Conservation (phyloP, 2,113 vertebrate genomes). For the Corvus cornix region DNA sequence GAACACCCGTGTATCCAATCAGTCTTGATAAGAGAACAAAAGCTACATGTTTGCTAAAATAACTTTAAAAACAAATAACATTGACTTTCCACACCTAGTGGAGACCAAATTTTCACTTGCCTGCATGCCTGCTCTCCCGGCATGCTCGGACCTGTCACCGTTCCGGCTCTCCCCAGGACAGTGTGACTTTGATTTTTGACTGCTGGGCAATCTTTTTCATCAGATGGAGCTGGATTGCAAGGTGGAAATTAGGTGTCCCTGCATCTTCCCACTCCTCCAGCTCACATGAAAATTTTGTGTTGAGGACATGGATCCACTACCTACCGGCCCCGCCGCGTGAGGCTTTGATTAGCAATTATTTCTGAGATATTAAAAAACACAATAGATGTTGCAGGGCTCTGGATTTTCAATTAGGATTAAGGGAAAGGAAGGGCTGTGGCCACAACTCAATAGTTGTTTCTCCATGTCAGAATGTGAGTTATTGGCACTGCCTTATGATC, state of each 20-base stretch:
- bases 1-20: constrained; percentile 13
- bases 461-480: neutral
- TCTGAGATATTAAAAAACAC: constrained; percentile 67
- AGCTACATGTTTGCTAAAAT: constrained; percentile 63
- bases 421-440: neutral
- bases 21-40: constrained; percentile 23
- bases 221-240: constrained; percentile 77
- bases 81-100: constrained; percentile 74
- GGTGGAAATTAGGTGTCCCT: constrained; percentile 87
- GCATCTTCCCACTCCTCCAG: constrained; percentile 71
- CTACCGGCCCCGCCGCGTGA: constrained; percentile 22
- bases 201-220: constrained; percentile 85
- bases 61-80: constrained; percentile 69
- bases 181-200: constrained; percentile 77
- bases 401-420: constrained; percentile 25
- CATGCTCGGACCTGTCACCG: constrained; percentile 72
- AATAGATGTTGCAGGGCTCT: constrained; percentile 56
- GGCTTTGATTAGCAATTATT: constrained; percentile 74
- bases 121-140: constrained; percentile 66
- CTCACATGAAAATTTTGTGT: constrained; percentile 63
- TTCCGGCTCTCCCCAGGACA: constrained; percentile 63
- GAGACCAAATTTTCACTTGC: constrained; percentile 79
- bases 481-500: neutral
- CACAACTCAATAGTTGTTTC: constrained; percentile 21
- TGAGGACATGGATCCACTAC: constrained; percentile 40